Base-by-base conservation (phyloP, 2,113 vertebrate genomes). In the Grus americana region DNA sequence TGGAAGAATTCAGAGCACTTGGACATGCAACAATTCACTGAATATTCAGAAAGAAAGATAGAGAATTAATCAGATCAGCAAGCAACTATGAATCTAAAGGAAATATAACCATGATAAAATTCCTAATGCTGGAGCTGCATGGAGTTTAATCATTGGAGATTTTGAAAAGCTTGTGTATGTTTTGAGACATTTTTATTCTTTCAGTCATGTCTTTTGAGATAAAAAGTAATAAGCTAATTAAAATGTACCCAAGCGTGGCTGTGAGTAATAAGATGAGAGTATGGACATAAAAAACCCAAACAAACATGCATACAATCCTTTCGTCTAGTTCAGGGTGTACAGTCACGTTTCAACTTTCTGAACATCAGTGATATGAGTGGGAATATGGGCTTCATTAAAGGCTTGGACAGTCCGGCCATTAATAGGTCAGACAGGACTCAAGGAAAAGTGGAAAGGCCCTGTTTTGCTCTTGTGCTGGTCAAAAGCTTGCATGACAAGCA, bases 181-280 rank as follows among this genome's bases (percentile, higher is more conserved):
- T 94, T 86, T 78, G 70, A 72, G 94, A 73, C 57, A 30, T 89
- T 96, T 97, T 96, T 96, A 97, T 94, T 96, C 93, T 79, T 94
- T 79, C 58, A 84, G 78, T 85, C 93, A 55, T 79, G 86, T 88
- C 50, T 92, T 95, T 80, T 90, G 59, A 91, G 90, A 96, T 96
- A 96, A 95, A 97, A 96, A 90, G 90, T 91, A 97, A 95, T 95
- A 96, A 96, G 83, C 86, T 97, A 97, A 97, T 97, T 97, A 97
- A 97, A 97, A 97, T 61, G 93, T 96, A 95, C 86, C 96, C 92
- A 92, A 95, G 97, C 78, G 2, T 96, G 88, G 86, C 96, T 91
- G 36, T 74, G 92, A 90, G 94, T 81, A 93, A 79, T 92, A 91
- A 92, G 86, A 85, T 47, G 88, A 92, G 90, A 87, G 78, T 46